Conservation (phyloP, 2,797 vertebrate species). For the Philypnodon macrostomus region DNA sequence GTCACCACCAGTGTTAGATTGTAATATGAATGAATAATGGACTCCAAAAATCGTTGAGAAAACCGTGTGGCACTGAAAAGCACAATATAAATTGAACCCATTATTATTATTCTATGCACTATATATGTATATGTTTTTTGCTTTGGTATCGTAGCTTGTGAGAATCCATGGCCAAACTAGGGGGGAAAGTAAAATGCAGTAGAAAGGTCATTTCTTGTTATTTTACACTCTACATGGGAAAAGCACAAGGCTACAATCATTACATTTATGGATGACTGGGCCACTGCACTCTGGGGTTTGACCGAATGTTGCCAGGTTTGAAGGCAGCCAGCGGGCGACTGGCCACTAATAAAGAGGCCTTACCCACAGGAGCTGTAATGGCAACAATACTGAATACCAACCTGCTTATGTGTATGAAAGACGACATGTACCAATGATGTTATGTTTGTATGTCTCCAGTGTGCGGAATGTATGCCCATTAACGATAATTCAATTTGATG, state of each 20-base stretch:
- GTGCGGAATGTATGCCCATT: constrained; percentile 7
- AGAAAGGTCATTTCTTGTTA: constrained; percentile 5
- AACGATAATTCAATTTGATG: constrained; percentile 4
- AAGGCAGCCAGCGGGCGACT: constrained; percentile 60
- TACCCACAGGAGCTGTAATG: constrained; percentile 51
- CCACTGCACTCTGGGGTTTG: constrained; percentile 25
- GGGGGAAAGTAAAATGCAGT: not conserved
- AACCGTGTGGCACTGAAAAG: too few species aligned
- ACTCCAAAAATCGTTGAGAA: too few species aligned
- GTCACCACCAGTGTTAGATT: too few species aligned
- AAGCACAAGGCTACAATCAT: constrained; percentile 54
- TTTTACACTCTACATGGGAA: constrained; percentile 43
- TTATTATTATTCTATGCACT: too few species aligned
- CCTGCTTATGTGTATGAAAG: constrained; percentile 21
- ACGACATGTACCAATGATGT: constrained; percentile 1
- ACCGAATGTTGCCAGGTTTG: constrained; percentile 46
- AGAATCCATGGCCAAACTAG: not conserved
- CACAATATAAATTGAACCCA: too few species aligned
- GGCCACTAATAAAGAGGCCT: constrained; percentile 61
- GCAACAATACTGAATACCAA: constrained; percentile 14
- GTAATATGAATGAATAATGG: too few species aligned
- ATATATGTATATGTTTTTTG: too few species aligned
- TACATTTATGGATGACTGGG: constrained; percentile 58
- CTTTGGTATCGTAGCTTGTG: not conserved
- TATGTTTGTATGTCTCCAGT: constrained; percentile 4